Evolutionary conservation across 2,797 vertebrate species (phyloP).

Genomic region (Natrix natrix): DNA sequence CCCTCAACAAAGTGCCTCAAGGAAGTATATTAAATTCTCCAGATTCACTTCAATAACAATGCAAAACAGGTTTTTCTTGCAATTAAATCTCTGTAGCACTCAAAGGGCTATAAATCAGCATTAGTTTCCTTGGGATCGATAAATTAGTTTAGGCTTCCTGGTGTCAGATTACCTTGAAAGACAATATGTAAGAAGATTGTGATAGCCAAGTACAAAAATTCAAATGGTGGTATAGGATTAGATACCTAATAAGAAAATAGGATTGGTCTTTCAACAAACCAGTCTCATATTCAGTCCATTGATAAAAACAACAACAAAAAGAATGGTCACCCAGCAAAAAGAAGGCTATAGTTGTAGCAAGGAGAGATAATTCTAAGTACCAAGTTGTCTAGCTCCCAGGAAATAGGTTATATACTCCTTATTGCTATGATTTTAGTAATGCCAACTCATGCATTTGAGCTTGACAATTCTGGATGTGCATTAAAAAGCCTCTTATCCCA

Average conservation of each 20-base stretch:
- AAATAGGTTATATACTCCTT: not conserved
- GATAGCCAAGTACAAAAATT: not conserved
- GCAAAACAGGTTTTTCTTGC: not conserved
- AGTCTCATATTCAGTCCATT: not conserved
- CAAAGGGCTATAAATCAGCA: slow-evolving; percentile 10
- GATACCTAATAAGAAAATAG: not conserved
- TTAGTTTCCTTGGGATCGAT: not conserved
- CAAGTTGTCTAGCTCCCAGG: not conserved
- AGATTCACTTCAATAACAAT: not conserved
- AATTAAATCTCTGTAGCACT: slow-evolving; percentile 15
- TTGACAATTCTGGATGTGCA: not conserved
- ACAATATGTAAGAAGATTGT: not conserved
- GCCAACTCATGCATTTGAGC: not conserved
- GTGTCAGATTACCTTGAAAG: not conserved
- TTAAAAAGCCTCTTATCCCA: not conserved
- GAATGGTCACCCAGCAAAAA: not conserved
- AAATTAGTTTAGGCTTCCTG: not conserved
- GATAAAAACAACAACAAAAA: not conserved
- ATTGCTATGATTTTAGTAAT: not conserved
- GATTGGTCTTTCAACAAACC: not conserved
- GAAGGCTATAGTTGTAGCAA: not conserved
- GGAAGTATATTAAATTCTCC: not conserved
- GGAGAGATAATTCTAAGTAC: not conserved
- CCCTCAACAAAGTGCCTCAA: not conserved
- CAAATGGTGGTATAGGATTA: not conserved